A percentile compares a stretch with the other conserved stretches of the same genome.
Conservation (phyloP, 92 coral and sea anemone species). For the Metridium senile region DNA sequence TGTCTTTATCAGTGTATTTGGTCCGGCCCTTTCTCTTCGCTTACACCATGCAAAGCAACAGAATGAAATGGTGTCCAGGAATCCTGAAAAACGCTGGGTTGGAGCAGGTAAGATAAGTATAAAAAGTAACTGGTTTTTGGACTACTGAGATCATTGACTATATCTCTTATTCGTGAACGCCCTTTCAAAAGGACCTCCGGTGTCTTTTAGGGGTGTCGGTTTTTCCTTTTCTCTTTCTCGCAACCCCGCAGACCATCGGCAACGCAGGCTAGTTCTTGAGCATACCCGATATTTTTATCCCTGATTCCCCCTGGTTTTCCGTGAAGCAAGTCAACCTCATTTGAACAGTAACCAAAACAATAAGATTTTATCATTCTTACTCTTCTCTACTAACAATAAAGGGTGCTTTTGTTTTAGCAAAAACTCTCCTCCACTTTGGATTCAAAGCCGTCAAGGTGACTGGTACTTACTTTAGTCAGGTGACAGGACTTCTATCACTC, state of each 20-base stretch:
- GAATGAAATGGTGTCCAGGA: not conserved
- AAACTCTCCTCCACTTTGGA: not conserved
- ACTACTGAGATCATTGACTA: too few species aligned
- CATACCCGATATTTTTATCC: too few species aligned
- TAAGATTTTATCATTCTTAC: not conserved
- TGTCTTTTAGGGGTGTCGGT: too few species aligned
- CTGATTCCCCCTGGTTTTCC: too few species aligned
- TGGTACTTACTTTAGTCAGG: not conserved
- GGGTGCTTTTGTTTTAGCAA: constrained; percentile 3
- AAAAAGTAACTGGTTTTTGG: too few species aligned
- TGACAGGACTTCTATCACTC: not conserved
- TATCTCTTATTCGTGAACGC: too few species aligned
- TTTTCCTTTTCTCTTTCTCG: too few species aligned
- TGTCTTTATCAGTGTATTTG: not conserved
- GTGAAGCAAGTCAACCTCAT: not conserved
- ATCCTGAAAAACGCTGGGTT: not conserved
- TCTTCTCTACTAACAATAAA: too few species aligned
- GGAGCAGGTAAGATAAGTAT: not conserved
- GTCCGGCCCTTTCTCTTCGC: not conserved
- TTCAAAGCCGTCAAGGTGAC: not conserved
- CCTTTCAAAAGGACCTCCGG: too few species aligned
- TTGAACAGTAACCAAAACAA: not conserved
- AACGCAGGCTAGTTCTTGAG: too few species aligned
- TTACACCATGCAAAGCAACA: not conserved
- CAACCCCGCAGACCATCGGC: too few species aligned